A percentile compares a stretch with the other conserved stretches of the same genome.
Evolutionary conservation across 2,113 vertebrate species (phyloP).

Genomic region (Nestor notabilis): DNA sequence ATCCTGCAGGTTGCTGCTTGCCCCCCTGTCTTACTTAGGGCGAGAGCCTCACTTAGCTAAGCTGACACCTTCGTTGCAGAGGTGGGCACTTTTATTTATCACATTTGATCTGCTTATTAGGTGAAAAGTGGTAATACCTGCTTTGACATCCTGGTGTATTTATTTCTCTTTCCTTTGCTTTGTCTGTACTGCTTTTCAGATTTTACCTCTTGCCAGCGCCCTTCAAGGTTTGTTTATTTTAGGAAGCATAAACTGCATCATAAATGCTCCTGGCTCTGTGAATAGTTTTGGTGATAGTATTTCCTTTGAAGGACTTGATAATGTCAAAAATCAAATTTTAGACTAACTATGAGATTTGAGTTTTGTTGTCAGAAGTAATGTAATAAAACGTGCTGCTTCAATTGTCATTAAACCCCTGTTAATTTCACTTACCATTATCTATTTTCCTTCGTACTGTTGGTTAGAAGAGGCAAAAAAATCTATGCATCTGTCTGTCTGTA

Average conservation of each 20-base stretch:
- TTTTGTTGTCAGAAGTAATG: not conserved
- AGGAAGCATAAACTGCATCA: not conserved
- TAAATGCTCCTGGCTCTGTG: not conserved
- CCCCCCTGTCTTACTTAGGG: not conserved
- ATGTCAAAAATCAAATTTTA: not conserved
- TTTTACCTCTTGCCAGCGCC: not conserved
- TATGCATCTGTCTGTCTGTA: not conserved
- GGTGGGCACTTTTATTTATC: not conserved
- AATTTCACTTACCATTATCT: not conserved
- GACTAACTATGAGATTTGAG: not conserved
- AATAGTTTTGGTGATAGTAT: not conserved
- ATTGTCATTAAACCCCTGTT: not conserved
- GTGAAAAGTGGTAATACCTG: not conserved
- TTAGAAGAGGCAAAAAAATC: constrained; percentile 12
- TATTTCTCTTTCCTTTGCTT: not conserved
- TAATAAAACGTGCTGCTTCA: not conserved
- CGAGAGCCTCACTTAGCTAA: not conserved
- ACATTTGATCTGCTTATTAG: not conserved
- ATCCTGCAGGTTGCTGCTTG: not conserved
- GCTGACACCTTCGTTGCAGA: not conserved
- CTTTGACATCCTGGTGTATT: not conserved
- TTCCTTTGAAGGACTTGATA: not conserved
- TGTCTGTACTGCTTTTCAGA: not conserved
- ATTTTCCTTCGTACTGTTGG: not conserved
- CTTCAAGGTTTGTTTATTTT: not conserved